Evolutionary conservation across 2,113 vertebrate species (phyloP), one percentile per base, ranked within the genome.

Genomic region (Ondatra zibethicus): DNA sequence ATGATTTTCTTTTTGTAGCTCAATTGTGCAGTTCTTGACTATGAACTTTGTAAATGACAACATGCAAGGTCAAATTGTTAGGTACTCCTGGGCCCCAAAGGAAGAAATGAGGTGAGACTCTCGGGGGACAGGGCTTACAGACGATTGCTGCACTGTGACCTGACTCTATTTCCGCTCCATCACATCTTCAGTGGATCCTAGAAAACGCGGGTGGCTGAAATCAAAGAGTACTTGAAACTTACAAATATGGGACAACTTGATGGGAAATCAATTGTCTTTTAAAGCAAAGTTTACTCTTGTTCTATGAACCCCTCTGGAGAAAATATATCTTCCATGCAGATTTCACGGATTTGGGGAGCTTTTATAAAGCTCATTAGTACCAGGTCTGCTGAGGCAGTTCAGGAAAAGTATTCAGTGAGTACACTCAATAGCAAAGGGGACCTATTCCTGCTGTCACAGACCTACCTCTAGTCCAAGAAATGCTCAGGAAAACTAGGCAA

Each of bases 181-280:
- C 47, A 55, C 6, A 11, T 4, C 21, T 10, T 91, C 31, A 72
- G 45, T 33, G 29, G 16, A 23, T 66, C 33, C n/a, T 72, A 17
- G 77, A 66, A 89, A 77, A 80, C 42, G 16, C 1, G 13, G 27
- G 4, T 47, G 29, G 16, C 12, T 17, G 25, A 90, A 85, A 70
- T 66, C 84, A 55, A 90, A 89, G 50, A 72, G 63, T 75, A 90
- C n/a, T 88, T 88, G 45, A 91, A 92, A 88, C 61, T 65, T 78
- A 72, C 8, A 63, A 29, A 84, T 84, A 63, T 42, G 72, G 58
- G 55, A 84, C 45, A 87, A 82, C 5, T 17, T 29, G 16, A 31
- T 45, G 61, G 68, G n/a, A 7, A 58, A 58, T 47, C 45, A 47
- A 47, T 58, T 17, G 4, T 19, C 17, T 58, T 58, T 19, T 58